These are phyloP conservation scores for Etia nguti DNA, from an alignment of 2,113 vertebrate species.

Conservation along the genomic window DNA sequence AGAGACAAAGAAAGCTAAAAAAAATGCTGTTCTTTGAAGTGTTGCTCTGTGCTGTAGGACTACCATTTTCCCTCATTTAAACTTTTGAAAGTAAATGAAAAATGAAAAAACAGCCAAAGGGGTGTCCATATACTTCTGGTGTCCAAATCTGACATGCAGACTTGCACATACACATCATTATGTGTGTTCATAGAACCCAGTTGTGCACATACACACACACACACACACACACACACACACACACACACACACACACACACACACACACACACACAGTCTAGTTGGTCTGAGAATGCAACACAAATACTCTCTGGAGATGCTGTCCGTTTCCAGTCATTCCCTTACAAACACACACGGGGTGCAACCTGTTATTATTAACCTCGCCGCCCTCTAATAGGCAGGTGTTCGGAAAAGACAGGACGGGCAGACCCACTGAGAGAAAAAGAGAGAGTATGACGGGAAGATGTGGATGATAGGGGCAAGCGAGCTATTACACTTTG, in stretches of 20 bases:
- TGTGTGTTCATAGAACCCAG: neutral
- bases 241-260: neutral
- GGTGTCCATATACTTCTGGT: neutral
- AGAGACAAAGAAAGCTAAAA: neutral
- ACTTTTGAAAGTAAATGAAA: neutral
- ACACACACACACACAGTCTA: neutral
- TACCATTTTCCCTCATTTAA: rapidly evolving
- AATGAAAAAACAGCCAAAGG: neutral
- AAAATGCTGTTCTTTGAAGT: neutral
- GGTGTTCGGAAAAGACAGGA: conserved; percentile 58
- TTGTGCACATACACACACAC: neutral
- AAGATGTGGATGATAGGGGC: conserved; percentile 41
- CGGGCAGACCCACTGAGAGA: conserved; percentile 14
- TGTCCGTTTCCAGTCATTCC: conserved; percentile 24
- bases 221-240: neutral
- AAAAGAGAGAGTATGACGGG: conserved; percentile 45
- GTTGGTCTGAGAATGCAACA: neutral
- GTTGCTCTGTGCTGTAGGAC: neutral
- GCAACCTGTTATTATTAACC: conserved; percentile 75
- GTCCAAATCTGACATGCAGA: neutral
- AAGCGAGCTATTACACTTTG: conserved; percentile 32
- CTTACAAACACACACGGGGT: neutral
- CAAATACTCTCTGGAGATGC: conserved; percentile 11
- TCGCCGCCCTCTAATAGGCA: conserved; percentile 68
- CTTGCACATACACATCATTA: neutral